phyloP scores from a whole-genome alignment of 2,113 vertebrate genomes.

The Tragelaphus strepsiceros region DNA sequence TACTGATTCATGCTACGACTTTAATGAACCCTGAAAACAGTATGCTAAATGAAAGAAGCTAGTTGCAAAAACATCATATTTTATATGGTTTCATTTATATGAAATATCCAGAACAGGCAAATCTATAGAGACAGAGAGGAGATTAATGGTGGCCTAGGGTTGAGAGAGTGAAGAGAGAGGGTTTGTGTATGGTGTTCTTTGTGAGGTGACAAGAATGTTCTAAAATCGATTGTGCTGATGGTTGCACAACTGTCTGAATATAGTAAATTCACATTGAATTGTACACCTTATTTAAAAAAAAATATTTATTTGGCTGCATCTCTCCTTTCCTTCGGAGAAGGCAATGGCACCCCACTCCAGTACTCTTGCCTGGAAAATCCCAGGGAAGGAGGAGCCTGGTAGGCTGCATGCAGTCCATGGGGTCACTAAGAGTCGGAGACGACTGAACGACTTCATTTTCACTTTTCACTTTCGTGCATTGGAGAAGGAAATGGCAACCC shows the following conservation, averaged over 20 bases:
- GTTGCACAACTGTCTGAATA: neutral
- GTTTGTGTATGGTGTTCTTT: neutral
- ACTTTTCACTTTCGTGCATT: too few species aligned
- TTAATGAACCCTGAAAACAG: neutral
- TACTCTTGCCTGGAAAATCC: too few species aligned
- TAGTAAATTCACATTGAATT: neutral
- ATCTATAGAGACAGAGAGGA: neutral
- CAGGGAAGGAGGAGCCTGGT: too few species aligned
- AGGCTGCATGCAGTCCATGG: too few species aligned
- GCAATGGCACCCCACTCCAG: too few species aligned
- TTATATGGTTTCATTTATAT: neutral
- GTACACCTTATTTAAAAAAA: neutral
- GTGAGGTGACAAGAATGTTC: neutral
- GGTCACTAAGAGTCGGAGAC: too few species aligned
- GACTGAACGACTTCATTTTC: too few species aligned
- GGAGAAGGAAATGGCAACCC: too few species aligned
- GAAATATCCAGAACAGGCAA: neutral
- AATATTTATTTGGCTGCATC: neutral
- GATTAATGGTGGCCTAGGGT: neutral
- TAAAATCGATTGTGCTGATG: neutral
- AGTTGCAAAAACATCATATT: neutral
- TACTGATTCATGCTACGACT: neutral
- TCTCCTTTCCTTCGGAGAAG: neutral
- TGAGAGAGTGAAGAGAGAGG: neutral
- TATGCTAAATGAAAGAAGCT: neutral